Base-by-base conservation (phyloP, 2,113 vertebrate species). In the Tapirus terrestris region DNA sequence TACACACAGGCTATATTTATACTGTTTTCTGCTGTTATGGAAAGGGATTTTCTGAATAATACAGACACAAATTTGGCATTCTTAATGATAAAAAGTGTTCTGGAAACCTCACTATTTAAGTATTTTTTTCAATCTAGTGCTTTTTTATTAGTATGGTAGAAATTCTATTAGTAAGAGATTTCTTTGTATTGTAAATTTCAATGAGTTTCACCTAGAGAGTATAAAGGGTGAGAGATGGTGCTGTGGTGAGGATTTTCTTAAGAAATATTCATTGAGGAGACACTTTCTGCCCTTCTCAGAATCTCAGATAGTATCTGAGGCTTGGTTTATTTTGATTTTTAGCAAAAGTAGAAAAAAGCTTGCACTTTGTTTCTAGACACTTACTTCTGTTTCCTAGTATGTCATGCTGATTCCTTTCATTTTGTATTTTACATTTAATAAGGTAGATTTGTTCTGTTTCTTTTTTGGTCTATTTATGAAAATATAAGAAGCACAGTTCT, bases 351-450 rank as follows among this genome's bases (percentile, higher is more conserved):
- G 43, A 45, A 76, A 43, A 68, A 81, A 93, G 8, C 31, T n/a
- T 76, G 17, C 25, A 20, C 18, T 36, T 39, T n/a, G 9, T 20
- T 73, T 67, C 39, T 20, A 63, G 14, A 83, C 23, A 48, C 85
- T 79, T 36, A 89, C 8, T 39, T 61, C 14, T 84, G 1, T 81
- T 82, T 65, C 39, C 27, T 53, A 58, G 16, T 33, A 70, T 4
- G 2, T 72, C 81, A 87, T 67, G 25, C 17, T 33, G 8, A 45
- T n/a, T 39, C 6, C 45, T 91, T 68, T 76, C 33, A 90, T 65
- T 94, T 61, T 88, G 12, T 33, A 86, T 76, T 83, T 60, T 82
- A 8, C 36, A 77, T 65, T 96, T 93, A 81, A 67, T 67, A 65
- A 48, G 51, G 3, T 23, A 53, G 31, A 65, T 79, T 63, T 56